Evolutionary conservation across 2,113 vertebrate genomes (phyloP), one percentile per base, ranked within the genome.

Genomic region (Tonatia bakeri): DNA sequence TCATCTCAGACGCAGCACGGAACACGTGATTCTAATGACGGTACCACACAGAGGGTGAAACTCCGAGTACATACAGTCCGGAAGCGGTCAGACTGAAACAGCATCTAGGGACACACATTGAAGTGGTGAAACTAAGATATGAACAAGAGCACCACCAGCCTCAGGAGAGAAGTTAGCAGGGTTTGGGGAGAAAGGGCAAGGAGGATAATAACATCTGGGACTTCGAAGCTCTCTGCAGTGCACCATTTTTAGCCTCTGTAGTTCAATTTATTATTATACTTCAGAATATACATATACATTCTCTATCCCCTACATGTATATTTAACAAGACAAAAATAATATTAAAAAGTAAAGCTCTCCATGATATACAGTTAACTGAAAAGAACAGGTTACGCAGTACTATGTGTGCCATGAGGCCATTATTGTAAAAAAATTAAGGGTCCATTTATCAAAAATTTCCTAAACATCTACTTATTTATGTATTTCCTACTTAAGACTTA

Each of bases 281-380:
- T 73, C 65, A 87, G 84, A 94, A 87, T 69, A 65, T 15, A 72
- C 22, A 33, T 15, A 11, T 13, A 61, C 36, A 87, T 91, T 91
- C 80, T 73, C n/a, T 28, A 24, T 67, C 45, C 70, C 70, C 31
- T 70, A 20, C 73, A 75, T 64, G 38, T 91, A 8, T 79, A 4
- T 20, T 79, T 96, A 38, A 88, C 64, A 93, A 76, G 52, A 80
- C 28, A 76, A 94, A 86, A 94, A 80, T 36, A 69, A 52, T 40
- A 54, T 26, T 43, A n/a, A 67, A 91, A 17, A 94, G 24, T 36
- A 85, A 45, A 69, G 26, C 8, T 81, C n/a, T 91, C 19, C 33
- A 26, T 45, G 33, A 81, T 38, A 72, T 40, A 16, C 11, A 54
- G 56, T 56, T 75, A 79, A 87, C n/a, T 47, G 7, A 45, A 85